Conservation (phyloP, 2,797 vertebrate species). For the Lagocephalus sceleratus region DNA sequence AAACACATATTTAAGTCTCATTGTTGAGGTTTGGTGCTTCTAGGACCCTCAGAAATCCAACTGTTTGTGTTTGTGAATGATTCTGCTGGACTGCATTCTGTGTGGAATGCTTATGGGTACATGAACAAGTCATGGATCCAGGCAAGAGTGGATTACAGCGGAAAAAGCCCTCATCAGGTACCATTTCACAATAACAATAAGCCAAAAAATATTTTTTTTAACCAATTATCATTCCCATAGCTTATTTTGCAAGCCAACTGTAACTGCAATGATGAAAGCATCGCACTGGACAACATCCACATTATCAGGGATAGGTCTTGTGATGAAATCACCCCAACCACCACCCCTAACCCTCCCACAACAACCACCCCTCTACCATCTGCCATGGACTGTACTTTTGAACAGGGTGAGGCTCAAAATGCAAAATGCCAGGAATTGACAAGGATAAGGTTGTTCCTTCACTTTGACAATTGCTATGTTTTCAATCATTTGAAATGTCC, state of each 20-base stretch:
- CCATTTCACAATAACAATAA: neutral
- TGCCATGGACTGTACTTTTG: constrained; percentile 74
- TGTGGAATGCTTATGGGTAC: constrained; percentile 60
- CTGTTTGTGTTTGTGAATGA: constrained; percentile 72
- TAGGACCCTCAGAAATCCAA: constrained; percentile 27
- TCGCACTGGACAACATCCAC: constrained; percentile 73
- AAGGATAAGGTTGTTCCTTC: neutral
- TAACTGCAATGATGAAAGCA: rapidly evolving
- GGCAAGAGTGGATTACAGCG: constrained; percentile 65
- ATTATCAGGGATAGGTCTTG: constrained; percentile 61
- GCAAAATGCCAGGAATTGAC: neutral
- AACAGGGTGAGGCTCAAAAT: constrained; percentile 59
- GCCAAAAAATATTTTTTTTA: neutral
- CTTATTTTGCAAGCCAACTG: constrained; percentile 67
- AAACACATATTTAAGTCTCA: neutral
- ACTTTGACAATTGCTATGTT: too few species aligned
- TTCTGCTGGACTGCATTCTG: constrained; percentile 36
- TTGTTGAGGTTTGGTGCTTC: constrained; percentile 16
- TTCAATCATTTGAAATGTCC: neutral
- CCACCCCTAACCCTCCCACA: constrained; percentile 59
- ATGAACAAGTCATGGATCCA: constrained; percentile 53
- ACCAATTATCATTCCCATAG: constrained; percentile 37
- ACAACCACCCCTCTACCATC: constrained; percentile 55
- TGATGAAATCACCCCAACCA: constrained; percentile 46
- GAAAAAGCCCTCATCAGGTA: constrained; percentile 70